These are phyloP conservation scores for Callopanchax toddi DNA, from an alignment of 2,113 vertebrate genomes.

Conservation along the genomic window DNA sequence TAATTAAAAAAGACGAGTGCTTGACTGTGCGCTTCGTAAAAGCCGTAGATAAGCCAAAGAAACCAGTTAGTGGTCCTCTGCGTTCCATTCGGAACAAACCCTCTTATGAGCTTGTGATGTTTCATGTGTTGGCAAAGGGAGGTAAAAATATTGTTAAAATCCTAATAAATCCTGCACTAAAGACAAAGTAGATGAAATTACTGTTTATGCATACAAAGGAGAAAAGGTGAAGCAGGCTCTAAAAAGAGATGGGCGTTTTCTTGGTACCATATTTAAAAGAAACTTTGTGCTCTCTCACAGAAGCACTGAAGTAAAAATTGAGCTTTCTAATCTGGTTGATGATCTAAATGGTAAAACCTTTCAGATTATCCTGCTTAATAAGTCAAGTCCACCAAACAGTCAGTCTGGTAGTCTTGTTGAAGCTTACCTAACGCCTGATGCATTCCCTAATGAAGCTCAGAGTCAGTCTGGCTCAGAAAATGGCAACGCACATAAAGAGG, in stretches of 20 bases:
- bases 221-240: constrained; percentile 48
- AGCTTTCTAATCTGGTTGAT: constrained; percentile 30
- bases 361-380: constrained; percentile 9
- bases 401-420: too few species aligned
- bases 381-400: constrained; percentile 11
- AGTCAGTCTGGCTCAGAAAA: not conserved
- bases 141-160: constrained; percentile 6
- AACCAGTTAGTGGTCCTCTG: accelerated
- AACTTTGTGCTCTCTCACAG: not conserved
- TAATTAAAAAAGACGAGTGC: not conserved
- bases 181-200: not conserved
- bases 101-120: not conserved
- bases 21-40: constrained; percentile 23
- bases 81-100: too few species aligned
- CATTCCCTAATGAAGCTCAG: not conserved
- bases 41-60: accelerated
- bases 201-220: constrained; percentile 38
- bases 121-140: constrained; percentile 28
- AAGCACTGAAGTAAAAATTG: not conserved
- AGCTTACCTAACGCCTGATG: too few species aligned
- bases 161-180: constrained; percentile 9
- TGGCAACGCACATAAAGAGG: not conserved
- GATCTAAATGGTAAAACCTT: constrained; percentile 35
- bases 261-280: not conserved
- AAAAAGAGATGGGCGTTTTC: constrained; percentile 44